These are phyloP conservation scores for Xenopus borealis DNA, from an alignment of 2,113 vertebrate species.

Conservation along the genomic window DNA sequence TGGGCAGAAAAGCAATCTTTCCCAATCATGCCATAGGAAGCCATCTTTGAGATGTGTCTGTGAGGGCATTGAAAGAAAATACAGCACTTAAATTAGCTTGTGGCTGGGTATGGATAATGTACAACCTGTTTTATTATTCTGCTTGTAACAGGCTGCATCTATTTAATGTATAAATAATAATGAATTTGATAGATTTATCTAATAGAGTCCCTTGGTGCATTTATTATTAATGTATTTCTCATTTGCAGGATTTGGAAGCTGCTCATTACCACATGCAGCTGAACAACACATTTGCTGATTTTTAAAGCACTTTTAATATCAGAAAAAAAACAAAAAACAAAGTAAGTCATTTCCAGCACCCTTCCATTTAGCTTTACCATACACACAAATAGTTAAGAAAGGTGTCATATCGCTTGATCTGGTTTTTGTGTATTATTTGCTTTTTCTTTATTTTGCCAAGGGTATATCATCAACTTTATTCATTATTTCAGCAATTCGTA, in stretches of 20 bases:
- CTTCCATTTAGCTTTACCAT: background rate
- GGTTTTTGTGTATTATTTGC: too few species aligned
- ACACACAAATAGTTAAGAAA: background rate
- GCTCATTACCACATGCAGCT: background rate
- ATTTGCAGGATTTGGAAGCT: constrained; percentile 9
- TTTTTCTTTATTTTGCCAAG: too few species aligned
- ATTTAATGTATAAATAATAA: constrained; percentile 30
- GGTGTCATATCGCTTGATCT: background rate
- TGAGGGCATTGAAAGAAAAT: background rate
- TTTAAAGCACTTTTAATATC: background rate
- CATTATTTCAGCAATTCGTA: background rate
- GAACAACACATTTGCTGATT: constrained; percentile 2
- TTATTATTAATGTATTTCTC: constrained; percentile 15
- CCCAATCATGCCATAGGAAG: background rate
- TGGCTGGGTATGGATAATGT: background rate
- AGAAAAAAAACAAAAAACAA: background rate
- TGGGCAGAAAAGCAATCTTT: background rate
- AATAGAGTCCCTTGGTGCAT: constrained; percentile 14
- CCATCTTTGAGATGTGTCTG: background rate
- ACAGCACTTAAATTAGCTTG: background rate
- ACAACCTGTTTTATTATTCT: background rate
- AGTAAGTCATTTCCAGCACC: background rate
- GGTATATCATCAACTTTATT: background rate
- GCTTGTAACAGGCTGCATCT: background rate
- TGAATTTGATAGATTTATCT: constrained; percentile 25